Conservation (phyloP, 2,113 vertebrate species). For the Delphinus delphis region DNA sequence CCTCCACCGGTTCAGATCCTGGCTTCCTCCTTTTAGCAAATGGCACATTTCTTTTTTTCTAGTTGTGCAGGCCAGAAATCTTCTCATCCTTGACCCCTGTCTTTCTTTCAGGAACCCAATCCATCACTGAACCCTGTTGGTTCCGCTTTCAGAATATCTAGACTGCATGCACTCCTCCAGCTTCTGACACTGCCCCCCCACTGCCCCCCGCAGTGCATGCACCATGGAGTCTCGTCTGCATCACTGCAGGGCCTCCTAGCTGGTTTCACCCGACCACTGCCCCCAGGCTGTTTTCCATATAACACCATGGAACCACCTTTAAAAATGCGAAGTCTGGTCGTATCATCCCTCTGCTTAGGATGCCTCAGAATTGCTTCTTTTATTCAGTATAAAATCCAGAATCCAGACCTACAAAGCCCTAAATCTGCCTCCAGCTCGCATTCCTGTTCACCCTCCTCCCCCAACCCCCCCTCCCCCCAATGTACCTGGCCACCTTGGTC, state of each 20-base stretch:
- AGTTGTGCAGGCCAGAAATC: background rate
- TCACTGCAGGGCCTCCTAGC: background rate
- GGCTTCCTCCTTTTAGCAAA: background rate
- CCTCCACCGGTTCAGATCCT: background rate
- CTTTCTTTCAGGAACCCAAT: background rate
- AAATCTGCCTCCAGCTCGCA: background rate
- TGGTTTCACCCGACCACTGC: fast-evolving
- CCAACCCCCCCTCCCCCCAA: fast-evolving
- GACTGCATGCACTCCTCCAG: too few relatives aligned
- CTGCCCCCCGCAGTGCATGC: too few relatives aligned
- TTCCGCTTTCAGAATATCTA: background rate
- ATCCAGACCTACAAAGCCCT: background rate
- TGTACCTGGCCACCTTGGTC: background rate
- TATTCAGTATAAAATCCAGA: background rate
- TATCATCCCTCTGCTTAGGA: background rate
- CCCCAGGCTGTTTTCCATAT: background rate
- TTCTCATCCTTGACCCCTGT: background rate
- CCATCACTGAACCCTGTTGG: background rate
- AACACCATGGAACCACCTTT: background rate
- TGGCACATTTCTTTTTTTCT: background rate
- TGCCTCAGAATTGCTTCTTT: background rate
- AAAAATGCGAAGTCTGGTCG: background rate
- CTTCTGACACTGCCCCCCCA: background rate
- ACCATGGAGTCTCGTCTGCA: background rate
- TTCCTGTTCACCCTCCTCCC: fast-evolving